Evolutionary conservation across 2,888 invertebrate species (phyloP).

Genomic region (Drosophila nigritarsus): DNA sequence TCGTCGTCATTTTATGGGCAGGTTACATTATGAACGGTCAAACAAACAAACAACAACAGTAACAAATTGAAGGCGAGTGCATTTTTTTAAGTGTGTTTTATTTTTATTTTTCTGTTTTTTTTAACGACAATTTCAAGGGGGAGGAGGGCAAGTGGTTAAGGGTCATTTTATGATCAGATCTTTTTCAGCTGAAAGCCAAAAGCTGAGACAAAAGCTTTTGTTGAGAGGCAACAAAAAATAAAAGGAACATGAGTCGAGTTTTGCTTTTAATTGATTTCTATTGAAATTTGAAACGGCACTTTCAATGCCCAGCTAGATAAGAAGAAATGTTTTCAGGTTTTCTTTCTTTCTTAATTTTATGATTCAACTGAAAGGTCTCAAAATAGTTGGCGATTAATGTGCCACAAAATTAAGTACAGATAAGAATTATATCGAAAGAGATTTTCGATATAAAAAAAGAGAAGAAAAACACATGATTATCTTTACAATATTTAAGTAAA

Average conservation of each 20-base stretch:
- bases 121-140: conserved; percentile 71
- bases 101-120: conserved; percentile 46
- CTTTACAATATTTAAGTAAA: conserved; percentile 7
- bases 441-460: neutral
- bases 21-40: conserved; percentile 52
- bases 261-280: conserved; percentile 67
- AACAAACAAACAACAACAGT: conserved; percentile 15
- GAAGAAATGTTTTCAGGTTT: conserved; percentile 11
- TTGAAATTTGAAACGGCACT: conserved; percentile 76
- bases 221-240: neutral
- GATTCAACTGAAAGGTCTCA: conserved; percentile 26
- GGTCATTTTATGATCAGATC: conserved; percentile 39
- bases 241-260: conserved; percentile 59
- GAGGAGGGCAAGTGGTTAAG: conserved; percentile 10
- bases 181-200: conserved; percentile 41
- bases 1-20: conserved; percentile 60
- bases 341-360: conserved; percentile 24
- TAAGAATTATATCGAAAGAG: conserved; percentile 13
- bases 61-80: conserved; percentile 60
- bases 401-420: neutral
- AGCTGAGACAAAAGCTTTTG: conserved; percentile 57
- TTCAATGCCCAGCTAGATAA: conserved; percentile 55
- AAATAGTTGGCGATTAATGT: conserved; percentile 14
- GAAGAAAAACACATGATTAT: conserved; percentile 10
- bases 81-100: conserved; percentile 18